phyloP scores from a whole-genome alignment of 2,797 vertebrate species.

The Cetoscarus ocellatus region DNA sequence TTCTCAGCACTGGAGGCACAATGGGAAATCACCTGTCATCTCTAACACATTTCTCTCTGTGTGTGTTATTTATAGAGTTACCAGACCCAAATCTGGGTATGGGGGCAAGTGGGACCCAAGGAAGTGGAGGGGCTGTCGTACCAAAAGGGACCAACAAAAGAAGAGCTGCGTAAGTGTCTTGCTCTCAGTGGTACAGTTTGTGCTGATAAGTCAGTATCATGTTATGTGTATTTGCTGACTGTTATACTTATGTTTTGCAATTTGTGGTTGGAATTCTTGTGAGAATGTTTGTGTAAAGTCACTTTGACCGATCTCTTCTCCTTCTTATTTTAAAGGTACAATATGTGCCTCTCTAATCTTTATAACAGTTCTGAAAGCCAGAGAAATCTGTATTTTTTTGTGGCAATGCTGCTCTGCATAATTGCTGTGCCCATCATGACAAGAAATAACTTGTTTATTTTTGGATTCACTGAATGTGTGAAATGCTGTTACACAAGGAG shows the following conservation, averaged over 20 bases:
- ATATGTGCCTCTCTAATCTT: too few relatives aligned
- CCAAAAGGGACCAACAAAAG: constrained; percentile 91
- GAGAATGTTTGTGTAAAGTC: constrained; percentile 10
- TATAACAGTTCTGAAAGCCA: too few relatives aligned
- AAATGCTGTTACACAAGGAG: too few relatives aligned
- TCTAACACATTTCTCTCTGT: constrained; percentile 25
- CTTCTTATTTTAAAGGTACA: not conserved
- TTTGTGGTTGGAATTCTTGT: not conserved
- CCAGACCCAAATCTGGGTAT: constrained; percentile 89
- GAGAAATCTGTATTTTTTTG: too few relatives aligned
- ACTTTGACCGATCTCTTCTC: constrained; percentile 6
- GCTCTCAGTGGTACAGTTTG: not conserved
- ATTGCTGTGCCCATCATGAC: too few relatives aligned
- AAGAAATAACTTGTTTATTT: too few relatives aligned
- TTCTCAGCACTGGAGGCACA: constrained; percentile 17
- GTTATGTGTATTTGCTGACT: constrained; percentile 12
- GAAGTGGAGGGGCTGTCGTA: constrained; percentile 81
- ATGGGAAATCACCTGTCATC: constrained; percentile 51
- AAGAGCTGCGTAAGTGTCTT: constrained; percentile 85
- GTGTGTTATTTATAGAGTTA: constrained; percentile 87
- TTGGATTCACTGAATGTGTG: too few relatives aligned
- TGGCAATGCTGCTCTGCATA: too few relatives aligned
- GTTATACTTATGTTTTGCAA: constrained; percentile 11
- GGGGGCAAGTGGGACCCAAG: constrained; percentile 84
- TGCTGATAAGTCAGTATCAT: not conserved